Evolutionary conservation across 2,797 vertebrate genomes (phyloP).

Genomic region (Neopelma chrysocephalum): DNA sequence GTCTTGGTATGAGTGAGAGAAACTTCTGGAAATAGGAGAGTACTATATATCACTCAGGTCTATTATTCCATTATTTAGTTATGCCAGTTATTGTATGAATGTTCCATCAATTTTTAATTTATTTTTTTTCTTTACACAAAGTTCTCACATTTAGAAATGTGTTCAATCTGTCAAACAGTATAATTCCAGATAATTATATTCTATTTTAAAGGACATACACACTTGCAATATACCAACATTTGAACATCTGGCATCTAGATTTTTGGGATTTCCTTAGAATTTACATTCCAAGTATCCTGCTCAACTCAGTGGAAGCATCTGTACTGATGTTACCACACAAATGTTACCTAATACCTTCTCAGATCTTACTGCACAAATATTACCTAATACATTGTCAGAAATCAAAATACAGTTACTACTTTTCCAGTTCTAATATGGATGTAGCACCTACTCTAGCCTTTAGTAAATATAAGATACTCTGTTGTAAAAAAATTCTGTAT

Average conservation of each 20-base stretch:
- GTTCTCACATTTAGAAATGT: not conserved
- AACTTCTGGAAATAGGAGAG: not conserved
- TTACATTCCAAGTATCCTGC: not conserved
- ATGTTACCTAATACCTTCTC: not conserved
- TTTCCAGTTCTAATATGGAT: not conserved
- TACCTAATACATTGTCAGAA: not conserved
- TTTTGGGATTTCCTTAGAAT: not conserved
- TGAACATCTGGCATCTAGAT: not conserved
- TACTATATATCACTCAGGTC: not conserved
- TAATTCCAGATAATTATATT: not conserved
- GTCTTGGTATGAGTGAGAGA: not conserved
- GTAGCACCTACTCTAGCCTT: not conserved
- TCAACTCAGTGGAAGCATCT: not conserved
- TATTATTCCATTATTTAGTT: slow-evolving; percentile 14
- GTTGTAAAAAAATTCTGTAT: not conserved
- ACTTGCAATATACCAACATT: not conserved
- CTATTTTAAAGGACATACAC: not conserved
- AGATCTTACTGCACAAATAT: not conserved
- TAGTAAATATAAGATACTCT: not conserved
- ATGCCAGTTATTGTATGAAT: not conserved
- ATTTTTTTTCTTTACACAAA: not conserved
- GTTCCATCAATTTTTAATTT: not conserved
- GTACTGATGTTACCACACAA: not conserved
- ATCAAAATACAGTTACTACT: not conserved
- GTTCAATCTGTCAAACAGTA: not conserved